These are phyloP conservation scores for Anarsia innoxiella DNA, from an alignment of 2,888 invertebrate species.

Conservation along the genomic window DNA sequence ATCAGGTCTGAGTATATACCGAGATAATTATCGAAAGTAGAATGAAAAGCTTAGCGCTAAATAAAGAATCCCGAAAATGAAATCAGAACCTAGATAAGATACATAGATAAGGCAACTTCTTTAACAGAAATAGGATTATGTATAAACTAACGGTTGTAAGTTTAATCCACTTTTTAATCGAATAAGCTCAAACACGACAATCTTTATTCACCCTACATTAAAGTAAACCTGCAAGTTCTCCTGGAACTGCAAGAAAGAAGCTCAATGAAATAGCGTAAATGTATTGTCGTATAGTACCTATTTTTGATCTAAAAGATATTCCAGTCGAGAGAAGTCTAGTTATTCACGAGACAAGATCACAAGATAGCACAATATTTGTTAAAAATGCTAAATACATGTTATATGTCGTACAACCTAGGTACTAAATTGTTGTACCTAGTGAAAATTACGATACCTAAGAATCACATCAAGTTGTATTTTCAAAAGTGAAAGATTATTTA, in stretches of 20 bases:
- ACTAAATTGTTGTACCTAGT: slow-evolving; percentile 26
- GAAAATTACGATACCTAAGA: slow-evolving; percentile 28
- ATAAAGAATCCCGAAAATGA: too few relatives aligned
- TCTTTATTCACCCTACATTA: too few relatives aligned
- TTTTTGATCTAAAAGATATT: slow-evolving; percentile 40
- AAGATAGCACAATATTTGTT: slow-evolving; percentile 42
- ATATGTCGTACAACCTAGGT: slow-evolving; percentile 18
- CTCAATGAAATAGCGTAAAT: slow-evolving; percentile 36
- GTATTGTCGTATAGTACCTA: slow-evolving; percentile 54
- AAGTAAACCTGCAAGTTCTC: too few relatives aligned
- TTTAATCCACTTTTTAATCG: too few relatives aligned
- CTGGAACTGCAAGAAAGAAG: slow-evolving; percentile 23
- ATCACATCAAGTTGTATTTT: slow-evolving; percentile 39
- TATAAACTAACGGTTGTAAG: too few relatives aligned
- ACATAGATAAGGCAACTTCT: too few relatives aligned
- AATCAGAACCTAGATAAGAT: too few relatives aligned
- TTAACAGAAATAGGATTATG: too few relatives aligned
- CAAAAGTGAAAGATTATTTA: slow-evolving; percentile 27
- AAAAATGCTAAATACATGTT: slow-evolving; percentile 23
- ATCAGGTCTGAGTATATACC: too few relatives aligned
- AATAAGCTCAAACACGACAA: slow-evolving; percentile 35
- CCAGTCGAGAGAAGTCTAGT: slow-evolving; percentile 36
- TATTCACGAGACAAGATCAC: slow-evolving; percentile 46
- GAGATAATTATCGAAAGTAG: too few relatives aligned
- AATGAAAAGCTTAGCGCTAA: too few relatives aligned